phyloP scores from a whole-genome alignment of 2,888 invertebrate genomes.

The Quadroppia sp. region DNA sequence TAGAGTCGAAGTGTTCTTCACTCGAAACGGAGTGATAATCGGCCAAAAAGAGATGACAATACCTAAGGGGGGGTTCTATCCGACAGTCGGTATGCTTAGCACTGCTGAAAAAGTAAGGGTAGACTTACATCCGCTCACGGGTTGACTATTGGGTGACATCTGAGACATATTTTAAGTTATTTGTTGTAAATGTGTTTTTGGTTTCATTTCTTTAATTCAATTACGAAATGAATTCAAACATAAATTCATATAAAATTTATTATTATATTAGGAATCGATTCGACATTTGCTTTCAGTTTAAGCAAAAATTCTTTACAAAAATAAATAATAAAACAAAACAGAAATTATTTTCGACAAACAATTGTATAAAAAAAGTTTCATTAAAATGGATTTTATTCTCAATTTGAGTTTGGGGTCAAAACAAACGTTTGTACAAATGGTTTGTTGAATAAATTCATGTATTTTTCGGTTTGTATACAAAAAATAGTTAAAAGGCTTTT shows the following conservation, averaged over 20 bases:
- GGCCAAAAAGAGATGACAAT: constrained; percentile 57
- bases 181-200: too few species aligned
- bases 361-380: neutral
- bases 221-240: too few species aligned
- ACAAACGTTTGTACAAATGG: constrained; percentile 22
- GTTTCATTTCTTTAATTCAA: too few species aligned
- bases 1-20: constrained; percentile 57
- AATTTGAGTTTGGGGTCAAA: neutral
- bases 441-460: neutral
- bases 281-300: neutral
- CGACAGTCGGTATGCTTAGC: constrained; percentile 59
- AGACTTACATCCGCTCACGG: constrained; percentile 57
- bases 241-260: neutral
- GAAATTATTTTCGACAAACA: too few species aligned
- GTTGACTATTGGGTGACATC: constrained; percentile 52
- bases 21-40: constrained; percentile 57
- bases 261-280: too few species aligned
- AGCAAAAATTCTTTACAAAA: neutral
- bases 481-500: neutral
- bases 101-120: constrained; percentile 57
- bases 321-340: neutral
- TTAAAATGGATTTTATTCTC: neutral
- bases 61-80: constrained; percentile 58
- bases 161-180: neutral
- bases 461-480: neutral